phyloP scores from a whole-genome alignment of 2,113 vertebrate genomes.

The Larimichthys crocea region DNA sequence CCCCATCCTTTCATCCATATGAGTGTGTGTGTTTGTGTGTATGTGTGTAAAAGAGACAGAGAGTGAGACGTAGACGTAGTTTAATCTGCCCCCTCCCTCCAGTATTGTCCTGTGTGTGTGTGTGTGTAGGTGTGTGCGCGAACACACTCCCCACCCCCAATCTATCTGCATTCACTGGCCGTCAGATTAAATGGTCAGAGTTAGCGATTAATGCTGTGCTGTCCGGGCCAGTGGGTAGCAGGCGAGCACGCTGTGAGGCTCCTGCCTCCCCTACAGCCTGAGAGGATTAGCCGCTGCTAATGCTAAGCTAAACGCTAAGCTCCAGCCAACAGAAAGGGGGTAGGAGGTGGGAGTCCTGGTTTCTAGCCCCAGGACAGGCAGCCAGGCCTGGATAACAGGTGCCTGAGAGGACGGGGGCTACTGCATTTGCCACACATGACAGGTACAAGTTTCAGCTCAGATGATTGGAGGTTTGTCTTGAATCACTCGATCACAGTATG shows the following conservation, averaged over 20 bases:
- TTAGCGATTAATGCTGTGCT: slow-evolving; percentile 77
- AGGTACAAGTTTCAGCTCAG: slow-evolving; percentile 1
- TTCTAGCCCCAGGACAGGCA: slow-evolving; percentile 29
- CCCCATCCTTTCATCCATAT: slow-evolving; percentile 63
- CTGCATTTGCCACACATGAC: background rate
- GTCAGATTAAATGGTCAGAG: slow-evolving; percentile 83
- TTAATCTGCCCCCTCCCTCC: slow-evolving; percentile 74
- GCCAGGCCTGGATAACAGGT: slow-evolving; percentile 24
- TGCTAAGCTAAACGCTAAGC: slow-evolving; percentile 78
- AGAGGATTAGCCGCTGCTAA: slow-evolving; percentile 88
- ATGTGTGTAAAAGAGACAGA: slow-evolving; percentile 51
- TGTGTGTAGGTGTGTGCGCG: slow-evolving; percentile 27
- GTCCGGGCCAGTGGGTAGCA: slow-evolving; percentile 69
- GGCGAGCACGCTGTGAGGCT: slow-evolving; percentile 58
- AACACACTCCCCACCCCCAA: slow-evolving; percentile 61
- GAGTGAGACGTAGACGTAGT: slow-evolving; percentile 61
- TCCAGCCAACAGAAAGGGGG: slow-evolving; percentile 51
- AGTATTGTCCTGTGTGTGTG: slow-evolving; percentile 11
- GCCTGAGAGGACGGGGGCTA: slow-evolving; percentile 19
- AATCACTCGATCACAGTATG: background rate
- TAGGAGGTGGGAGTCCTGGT: slow-evolving; percentile 29
- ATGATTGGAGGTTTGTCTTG: background rate
- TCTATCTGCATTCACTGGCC: slow-evolving; percentile 69
- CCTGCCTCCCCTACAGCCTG: slow-evolving; percentile 76
- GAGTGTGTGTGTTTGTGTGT: slow-evolving; percentile 44